Base-by-base conservation (phyloP, 2,113 vertebrate genomes). In the Salvelinus alpinus region DNA sequence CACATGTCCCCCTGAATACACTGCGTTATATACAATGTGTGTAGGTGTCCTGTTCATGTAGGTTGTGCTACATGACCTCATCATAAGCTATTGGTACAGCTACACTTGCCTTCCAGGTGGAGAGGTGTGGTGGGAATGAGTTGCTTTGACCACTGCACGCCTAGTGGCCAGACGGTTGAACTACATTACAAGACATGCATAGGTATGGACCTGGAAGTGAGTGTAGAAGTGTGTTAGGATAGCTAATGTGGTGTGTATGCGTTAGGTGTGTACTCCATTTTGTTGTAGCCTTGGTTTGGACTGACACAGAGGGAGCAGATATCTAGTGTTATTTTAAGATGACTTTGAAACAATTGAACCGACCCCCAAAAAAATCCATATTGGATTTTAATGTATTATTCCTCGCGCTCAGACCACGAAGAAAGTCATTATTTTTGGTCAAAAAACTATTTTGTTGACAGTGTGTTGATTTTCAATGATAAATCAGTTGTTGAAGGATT, bases 11-110 rank as follows among this genome's bases (percentile, higher is more conserved):
- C n/a, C 16, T 83, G 22, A 62, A 71, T 71, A 72, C 77, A 78
- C 75, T 79, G 78, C 71, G 76, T 74, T 77, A 65, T 64, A 47
- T 48, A 66, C 64, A 68, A 68, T 20, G 9, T 44, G 9, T 44
- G 38, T 44, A 29, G 38, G 66, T 68, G 31, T 34, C 66, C 59
- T 24, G n/a, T n/a, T 72, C 59, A 22, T 62, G 29, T 8, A 38
- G 12, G 57, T 51, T 62, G 29, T 29, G 60, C 29, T 54, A 18
- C 16, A 14, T 54, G 51, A 54, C 51, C 51, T 54, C 16, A 54
- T 54, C 16, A 54, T 54, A 54, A 7, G 5, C 51, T n/a, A 47
- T 38, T 38, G 67, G 38, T 31, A 13, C 18, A 64, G 14, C 69
- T 65, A 22, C n/a, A 20, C 34, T 75, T 75, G n/a, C 25, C 18